A percentile compares a stretch with the other conserved stretches of the same genome.
phyloP scores from a whole-genome alignment of 1,140 invertebrate genomes.

The Drosophila cardini region DNA sequence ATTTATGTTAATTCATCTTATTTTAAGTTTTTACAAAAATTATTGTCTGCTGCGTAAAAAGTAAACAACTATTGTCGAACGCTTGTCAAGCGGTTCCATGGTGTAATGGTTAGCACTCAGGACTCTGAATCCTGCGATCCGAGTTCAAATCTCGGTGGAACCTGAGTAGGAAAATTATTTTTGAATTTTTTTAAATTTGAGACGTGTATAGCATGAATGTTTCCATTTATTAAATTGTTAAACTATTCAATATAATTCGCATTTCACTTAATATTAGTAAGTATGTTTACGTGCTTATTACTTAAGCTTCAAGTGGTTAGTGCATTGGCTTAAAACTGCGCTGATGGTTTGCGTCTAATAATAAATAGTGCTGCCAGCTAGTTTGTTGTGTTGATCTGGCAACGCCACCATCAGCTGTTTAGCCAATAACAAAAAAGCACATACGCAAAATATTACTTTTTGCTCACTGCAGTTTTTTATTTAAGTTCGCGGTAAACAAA shows the following conservation, averaged over 20 bases:
- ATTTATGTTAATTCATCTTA: no score
- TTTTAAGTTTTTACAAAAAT: no score
- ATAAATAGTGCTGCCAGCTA: slow-evolving; percentile 18
- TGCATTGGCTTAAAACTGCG: background rate
- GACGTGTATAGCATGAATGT: background rate
- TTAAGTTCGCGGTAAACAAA: slow-evolving; percentile 26
- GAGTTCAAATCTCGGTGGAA: slow-evolving; percentile 94
- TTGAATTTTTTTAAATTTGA: slow-evolving; percentile 1
- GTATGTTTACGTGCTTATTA: background rate
- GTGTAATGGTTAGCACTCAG: slow-evolving; percentile 96
- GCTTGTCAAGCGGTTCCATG: slow-evolving; percentile 86
- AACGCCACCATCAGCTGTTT: slow-evolving; percentile 23
- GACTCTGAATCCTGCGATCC: slow-evolving; percentile 96
- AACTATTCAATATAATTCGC: background rate
- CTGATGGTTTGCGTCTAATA: background rate
- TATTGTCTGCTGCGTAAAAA: no score
- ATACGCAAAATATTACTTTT: slow-evolving; percentile 12
- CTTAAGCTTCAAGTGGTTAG: background rate
- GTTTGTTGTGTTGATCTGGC: background rate
- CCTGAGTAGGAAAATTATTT: slow-evolving; percentile 82
- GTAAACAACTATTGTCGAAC: background rate
- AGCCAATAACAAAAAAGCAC: slow-evolving; percentile 13
- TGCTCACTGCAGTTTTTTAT: slow-evolving; percentile 20
- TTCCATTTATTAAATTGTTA: background rate
- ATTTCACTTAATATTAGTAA: background rate